phyloP scores from a whole-genome alignment of 1,140 invertebrate genomes.

The Chymomyza costata region DNA sequence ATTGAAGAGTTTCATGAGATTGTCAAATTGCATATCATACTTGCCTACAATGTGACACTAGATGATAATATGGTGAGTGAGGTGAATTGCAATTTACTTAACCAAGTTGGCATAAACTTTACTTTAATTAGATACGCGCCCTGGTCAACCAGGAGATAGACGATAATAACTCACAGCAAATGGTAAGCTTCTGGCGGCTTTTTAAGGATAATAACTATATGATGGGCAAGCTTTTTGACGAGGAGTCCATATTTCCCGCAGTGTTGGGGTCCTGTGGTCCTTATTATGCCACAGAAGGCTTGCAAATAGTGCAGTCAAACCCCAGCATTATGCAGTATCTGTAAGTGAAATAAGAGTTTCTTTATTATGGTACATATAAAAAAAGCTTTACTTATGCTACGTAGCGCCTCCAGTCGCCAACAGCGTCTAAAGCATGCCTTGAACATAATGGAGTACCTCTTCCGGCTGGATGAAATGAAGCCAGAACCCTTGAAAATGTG shows the following conservation, averaged over 20 bases:
- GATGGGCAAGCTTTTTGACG: constrained; percentile 72
- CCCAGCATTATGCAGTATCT: constrained; percentile 62
- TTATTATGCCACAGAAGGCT: constrained; percentile 62
- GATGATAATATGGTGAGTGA: constrained; percentile 67
- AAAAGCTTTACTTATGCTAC: too few relatives aligned
- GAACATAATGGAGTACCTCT: constrained; percentile 65
- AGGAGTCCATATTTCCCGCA: constrained; percentile 63
- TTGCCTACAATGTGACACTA: constrained; percentile 69
- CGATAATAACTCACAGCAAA: constrained; percentile 61
- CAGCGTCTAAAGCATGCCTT: constrained; percentile 62
- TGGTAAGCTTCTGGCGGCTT: constrained; percentile 64
- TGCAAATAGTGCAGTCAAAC: constrained; percentile 55
- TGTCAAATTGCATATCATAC: constrained; percentile 64
- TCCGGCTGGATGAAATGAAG: constrained; percentile 66
- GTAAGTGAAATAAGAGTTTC: constrained; percentile 27
- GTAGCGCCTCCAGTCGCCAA: constrained; percentile 59
- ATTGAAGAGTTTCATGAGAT: constrained; percentile 69
- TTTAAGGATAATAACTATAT: constrained; percentile 73
- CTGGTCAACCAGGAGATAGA: constrained; percentile 69
- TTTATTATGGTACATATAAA: too few relatives aligned
- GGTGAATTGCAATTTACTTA: background rate
- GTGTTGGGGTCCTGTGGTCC: constrained; percentile 66
- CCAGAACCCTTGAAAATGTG: constrained; percentile 70
- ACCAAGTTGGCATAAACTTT: background rate
- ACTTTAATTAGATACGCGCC: constrained; percentile 43